phyloP scores from a whole-genome alignment of 2,113 vertebrate species.

The Octodon degus region DNA sequence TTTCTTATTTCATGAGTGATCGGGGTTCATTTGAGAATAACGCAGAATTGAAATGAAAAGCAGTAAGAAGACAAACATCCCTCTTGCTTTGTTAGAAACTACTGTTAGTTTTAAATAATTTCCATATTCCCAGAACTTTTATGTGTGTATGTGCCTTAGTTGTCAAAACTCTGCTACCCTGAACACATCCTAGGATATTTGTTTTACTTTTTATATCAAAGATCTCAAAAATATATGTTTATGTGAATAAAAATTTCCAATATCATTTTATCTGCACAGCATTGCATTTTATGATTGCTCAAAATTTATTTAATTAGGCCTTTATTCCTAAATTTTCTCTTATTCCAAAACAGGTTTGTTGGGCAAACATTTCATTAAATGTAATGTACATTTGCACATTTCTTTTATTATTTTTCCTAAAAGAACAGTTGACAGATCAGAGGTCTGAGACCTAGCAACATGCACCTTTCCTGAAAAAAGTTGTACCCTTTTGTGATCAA shows the following conservation, averaged over 20 bases:
- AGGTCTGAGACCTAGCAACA: background rate
- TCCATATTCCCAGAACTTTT: background rate
- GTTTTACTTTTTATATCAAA: background rate
- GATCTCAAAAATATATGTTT: background rate
- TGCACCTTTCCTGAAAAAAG: background rate
- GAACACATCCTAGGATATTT: background rate
- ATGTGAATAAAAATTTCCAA: background rate
- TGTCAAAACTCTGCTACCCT: background rate
- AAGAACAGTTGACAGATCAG: background rate
- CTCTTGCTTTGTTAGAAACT: background rate
- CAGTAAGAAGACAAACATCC: background rate
- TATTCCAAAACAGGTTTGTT: background rate
- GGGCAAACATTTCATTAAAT: background rate
- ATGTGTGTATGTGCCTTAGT: background rate
- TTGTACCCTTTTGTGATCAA: background rate
- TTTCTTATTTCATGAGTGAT: background rate
- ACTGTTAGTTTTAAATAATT: background rate
- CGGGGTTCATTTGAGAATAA: background rate
- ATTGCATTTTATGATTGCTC: background rate
- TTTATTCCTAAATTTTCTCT: background rate
- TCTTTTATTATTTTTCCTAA: background rate
- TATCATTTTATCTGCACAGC: background rate
- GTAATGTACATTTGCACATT: background rate
- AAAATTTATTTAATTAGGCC: background rate
- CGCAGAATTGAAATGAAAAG: slow-evolving; percentile 3